Evolutionary conservation across 2,113 vertebrate genomes (phyloP), one percentile per base, ranked within the genome.

Genomic region (Passer montanus): DNA sequence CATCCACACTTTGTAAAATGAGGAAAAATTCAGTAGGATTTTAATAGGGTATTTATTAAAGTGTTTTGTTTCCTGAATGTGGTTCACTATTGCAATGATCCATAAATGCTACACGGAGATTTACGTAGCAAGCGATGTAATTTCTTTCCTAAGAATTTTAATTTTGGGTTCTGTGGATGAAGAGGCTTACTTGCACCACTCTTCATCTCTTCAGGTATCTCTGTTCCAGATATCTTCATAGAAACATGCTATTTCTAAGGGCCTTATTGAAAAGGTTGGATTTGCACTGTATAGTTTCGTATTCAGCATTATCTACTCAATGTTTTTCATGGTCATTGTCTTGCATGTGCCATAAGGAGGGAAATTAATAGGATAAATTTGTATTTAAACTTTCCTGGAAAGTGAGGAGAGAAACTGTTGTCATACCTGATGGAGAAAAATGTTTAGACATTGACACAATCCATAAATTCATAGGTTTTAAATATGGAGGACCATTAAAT

Each of bases 401-500:
- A 74, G 19, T 55, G 44, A 59, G 47, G 31, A 80, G 72, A 70
- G 73, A 82, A 81, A 47, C 24, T 90, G 39, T 41, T 89, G 20
- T 73, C 55, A 33, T 84, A 77, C 30, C 7, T 67, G 72, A 28
- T 87, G 43, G 43, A 80, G 26, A 64, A 69, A 58, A 90, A 55
- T 70, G 2, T 77, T 90, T 55, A 67, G 60, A 59, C 30, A 7
- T 86, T 84, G 86, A 53, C 68, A 74, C 10, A 77, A 35, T 81
- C 75, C 19, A 55, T 58, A 66, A 86, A 81, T 84, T 86, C 47
- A 15, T 89, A 75, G 35, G 5, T 86, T 84, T 90, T 88, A 63
- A 74, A 35, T 33, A 39, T 11, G 8, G 35, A 63, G 26, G n/a
- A 46, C 44, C 87, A 14, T 58, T 88, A 74, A 74, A 62, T 90